phyloP scores from a whole-genome alignment of 2,888 invertebrate species.

The Yponomeuta cagnagella region DNA sequence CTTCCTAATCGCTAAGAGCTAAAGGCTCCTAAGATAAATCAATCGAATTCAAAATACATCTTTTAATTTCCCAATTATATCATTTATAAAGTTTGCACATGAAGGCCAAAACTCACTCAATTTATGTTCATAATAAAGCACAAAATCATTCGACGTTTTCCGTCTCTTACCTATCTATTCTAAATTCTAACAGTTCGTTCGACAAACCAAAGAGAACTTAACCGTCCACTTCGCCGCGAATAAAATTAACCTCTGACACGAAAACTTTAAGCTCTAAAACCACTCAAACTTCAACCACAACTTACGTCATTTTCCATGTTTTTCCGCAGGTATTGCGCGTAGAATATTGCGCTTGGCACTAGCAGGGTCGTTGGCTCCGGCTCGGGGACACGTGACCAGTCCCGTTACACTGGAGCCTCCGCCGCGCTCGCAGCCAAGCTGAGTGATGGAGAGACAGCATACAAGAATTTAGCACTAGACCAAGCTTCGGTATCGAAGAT shows the following conservation, averaged over 20 bases:
- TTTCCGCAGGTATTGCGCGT: conserved; percentile 36
- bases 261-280: not conserved
- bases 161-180: conserved; percentile 1
- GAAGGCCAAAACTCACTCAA: not conserved
- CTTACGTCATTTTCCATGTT: not conserved
- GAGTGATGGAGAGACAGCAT: conserved; percentile 47
- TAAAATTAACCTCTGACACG: not conserved
- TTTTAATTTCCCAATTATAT: not conserved
- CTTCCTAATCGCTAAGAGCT: no score
- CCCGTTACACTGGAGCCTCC: conserved; percentile 61
- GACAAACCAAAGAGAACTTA: not conserved
- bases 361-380: conserved; percentile 70
- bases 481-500: not conserved
- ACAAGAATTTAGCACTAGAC: conserved; percentile 21
- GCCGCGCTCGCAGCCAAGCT: conserved; percentile 62
- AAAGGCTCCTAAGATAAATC: no score
- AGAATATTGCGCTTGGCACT: conserved; percentile 67
- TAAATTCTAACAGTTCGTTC: not conserved
- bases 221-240: not conserved
- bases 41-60: no score
- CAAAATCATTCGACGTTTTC: conserved; percentile 10
- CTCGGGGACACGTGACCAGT: conserved; percentile 68
- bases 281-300: not conserved
- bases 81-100: not conserved
- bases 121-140: not conserved